Evolutionary conservation across 1,140 invertebrate genomes (phyloP).

Genomic region (Zaprionus inermis): DNA sequence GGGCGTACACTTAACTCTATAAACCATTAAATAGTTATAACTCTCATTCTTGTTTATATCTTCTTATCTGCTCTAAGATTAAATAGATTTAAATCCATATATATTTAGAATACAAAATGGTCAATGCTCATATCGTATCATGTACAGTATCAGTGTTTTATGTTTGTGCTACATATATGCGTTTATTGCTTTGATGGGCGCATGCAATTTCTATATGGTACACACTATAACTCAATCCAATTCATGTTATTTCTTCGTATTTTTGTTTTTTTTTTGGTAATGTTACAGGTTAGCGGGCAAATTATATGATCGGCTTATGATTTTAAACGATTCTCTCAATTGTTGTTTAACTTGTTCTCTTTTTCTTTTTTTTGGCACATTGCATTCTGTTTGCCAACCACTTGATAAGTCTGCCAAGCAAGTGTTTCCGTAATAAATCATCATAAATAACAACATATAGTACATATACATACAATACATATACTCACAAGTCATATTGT

Average conservation of each 20-base stretch:
- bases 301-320: conserved; percentile 19
- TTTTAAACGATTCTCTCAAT: conserved; percentile 1
- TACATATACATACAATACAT: conserved; percentile 10
- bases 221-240: conserved; percentile 16
- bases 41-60: conserved; percentile 29
- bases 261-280: conserved; percentile 35
- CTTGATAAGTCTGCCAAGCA: conserved; percentile 33
- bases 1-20: conserved; percentile 55
- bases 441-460: conserved; percentile 65
- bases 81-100: conserved; percentile 41
- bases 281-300: conserved; percentile 33
- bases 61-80: conserved; percentile 36
- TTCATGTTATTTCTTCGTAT: conserved; percentile 13
- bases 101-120: conserved; percentile 50
- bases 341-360: conserved; percentile 11
- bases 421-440: conserved; percentile 52
- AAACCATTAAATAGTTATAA: conserved; percentile 74
- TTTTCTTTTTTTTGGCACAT: conserved; percentile 66
- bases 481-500: conserved; percentile 30
- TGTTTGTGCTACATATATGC: conserved; percentile 55
- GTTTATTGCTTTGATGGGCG: conserved; percentile 65
- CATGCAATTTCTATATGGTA: conserved; percentile 27
- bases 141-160: conserved; percentile 38
- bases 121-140: conserved; percentile 29
- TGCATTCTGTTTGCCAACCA: conserved; percentile 52